Base-by-base conservation (phyloP, 2,797 vertebrate genomes). In the Hydrocynus forskahlii region DNA sequence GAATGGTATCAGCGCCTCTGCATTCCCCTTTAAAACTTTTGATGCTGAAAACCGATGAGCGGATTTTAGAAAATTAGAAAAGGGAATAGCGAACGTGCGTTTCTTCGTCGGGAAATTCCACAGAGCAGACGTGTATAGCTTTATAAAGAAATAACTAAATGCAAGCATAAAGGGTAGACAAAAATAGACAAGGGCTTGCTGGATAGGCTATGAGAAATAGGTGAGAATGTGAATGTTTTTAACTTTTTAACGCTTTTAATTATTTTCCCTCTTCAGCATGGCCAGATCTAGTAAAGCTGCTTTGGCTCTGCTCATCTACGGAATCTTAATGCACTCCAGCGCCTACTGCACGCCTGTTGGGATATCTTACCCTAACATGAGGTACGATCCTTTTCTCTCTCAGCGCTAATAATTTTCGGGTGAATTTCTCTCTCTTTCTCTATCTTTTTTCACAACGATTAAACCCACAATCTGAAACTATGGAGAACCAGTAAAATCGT, bases 311-410 rank as follows among this genome's bases (percentile, higher is more conserved):
- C 94, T 98, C 92, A 92, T 98, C 95, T 99, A 98, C 87, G 97
- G 97, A 91, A 97, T 98, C 93, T 94, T 99, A 92, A 97, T 98
- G 97, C 96, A 97, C 90, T 97, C 96, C 96, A 97, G 95, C 91
- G 96, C 96, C 93, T 95, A 96, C 94, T 96, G 97, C 93, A 96
- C 97, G 92, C 97, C 97, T 92, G 94, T 96, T 29, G 96, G 96
- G 84, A 94, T 98, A 92, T 95, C 93, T 90, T 98, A 97, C 88
- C 96, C 97, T 76, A 95, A 95, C 82, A 95, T 98, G 91, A 98
- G 97, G 98, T 98, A 96, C 86, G 97, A 95, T 81, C 59, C 55
- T 64, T 54, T 50, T 21, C 19, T 48, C 8, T 23, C 69, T 76
- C 35, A 29, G 29, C 3, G 29, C 29, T 29, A 29, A 29, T 29